A percentile compares a stretch with the other conserved stretches of the same genome.
Evolutionary conservation across 2,113 vertebrate species (phyloP).

Genomic region (Zosterops lateralis): DNA sequence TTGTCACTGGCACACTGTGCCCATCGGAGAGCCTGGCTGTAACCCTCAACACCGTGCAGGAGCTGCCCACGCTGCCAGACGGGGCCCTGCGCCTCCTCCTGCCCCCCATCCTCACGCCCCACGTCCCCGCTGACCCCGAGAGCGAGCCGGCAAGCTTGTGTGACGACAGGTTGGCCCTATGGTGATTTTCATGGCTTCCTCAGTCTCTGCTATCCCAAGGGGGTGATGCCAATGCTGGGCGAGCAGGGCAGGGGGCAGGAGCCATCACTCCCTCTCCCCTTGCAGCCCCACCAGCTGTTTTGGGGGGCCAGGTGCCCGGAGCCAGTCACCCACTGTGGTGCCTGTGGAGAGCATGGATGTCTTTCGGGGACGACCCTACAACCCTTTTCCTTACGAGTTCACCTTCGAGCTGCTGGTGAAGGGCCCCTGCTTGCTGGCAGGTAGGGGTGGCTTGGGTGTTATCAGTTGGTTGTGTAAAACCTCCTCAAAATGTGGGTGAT

Average conservation of each 20-base stretch:
- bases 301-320: slow-evolving; percentile 63
- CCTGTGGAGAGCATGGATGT: slow-evolving; percentile 72
- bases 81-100: slow-evolving; percentile 85
- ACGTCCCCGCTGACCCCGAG: slow-evolving; percentile 67
- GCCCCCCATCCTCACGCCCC: slow-evolving; percentile 83
- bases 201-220: slow-evolving; percentile 58
- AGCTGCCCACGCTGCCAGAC: slow-evolving; percentile 85
- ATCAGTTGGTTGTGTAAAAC: not conserved
- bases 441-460: slow-evolving; percentile 47
- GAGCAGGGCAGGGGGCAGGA: rapidly evolving
- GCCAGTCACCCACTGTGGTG: not conserved
- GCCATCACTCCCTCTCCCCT: slow-evolving; percentile 28
- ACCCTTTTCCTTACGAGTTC: slow-evolving; percentile 88
- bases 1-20: slow-evolving; percentile 82
- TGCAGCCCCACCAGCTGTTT: slow-evolving; percentile 91
- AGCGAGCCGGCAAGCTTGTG: slow-evolving; percentile 84
- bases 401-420: slow-evolving; percentile 93
- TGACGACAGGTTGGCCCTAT: slow-evolving; percentile 88
- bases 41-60: slow-evolving; percentile 83
- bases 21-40: slow-evolving; percentile 84
- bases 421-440: slow-evolving; percentile 92
- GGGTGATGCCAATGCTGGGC: not conserved
- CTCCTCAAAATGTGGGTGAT: not conserved
- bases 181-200: slow-evolving; percentile 81
- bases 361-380: slow-evolving; percentile 83